These are phyloP conservation scores for Micronycteris hirsuta DNA, from an alignment of 2,113 vertebrate genomes.

Conservation along the genomic window DNA sequence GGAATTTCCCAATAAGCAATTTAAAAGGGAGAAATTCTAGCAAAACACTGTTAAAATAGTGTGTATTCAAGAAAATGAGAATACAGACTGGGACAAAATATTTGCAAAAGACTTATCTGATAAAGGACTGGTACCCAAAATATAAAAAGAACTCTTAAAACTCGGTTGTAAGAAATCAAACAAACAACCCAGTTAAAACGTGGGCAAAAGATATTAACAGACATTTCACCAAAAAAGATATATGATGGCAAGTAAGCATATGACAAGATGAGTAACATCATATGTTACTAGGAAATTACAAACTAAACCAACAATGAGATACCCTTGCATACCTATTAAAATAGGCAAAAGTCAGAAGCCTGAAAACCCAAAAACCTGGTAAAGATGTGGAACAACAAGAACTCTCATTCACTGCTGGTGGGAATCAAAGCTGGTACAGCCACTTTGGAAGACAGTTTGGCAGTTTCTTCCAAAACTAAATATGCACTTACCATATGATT, in stretches of 20 bases:
- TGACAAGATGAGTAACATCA: neutral
- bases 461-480: neutral
- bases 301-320: neutral
- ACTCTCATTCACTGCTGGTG: neutral
- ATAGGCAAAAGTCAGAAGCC: neutral
- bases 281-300: neutral
- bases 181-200: neutral
- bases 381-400: neutral
- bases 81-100: neutral
- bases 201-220: neutral
- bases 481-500: neutral
- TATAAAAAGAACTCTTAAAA: slow-evolving; percentile 34
- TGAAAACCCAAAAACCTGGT: neutral
- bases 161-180: neutral
- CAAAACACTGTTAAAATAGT: neutral
- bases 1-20: neutral
- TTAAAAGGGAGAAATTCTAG: neutral
- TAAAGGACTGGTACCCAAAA: neutral
- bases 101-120: neutral
- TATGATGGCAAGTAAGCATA: neutral
- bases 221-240: neutral
- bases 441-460: neutral
- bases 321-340: neutral
- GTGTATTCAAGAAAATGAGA: neutral
- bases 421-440: neutral